Percentiles rank a stretch among this genome's conserved stretches.
phyloP scores from a whole-genome alignment of 1,140 invertebrate species.

The Lamellibrachia luymesi region DNA sequence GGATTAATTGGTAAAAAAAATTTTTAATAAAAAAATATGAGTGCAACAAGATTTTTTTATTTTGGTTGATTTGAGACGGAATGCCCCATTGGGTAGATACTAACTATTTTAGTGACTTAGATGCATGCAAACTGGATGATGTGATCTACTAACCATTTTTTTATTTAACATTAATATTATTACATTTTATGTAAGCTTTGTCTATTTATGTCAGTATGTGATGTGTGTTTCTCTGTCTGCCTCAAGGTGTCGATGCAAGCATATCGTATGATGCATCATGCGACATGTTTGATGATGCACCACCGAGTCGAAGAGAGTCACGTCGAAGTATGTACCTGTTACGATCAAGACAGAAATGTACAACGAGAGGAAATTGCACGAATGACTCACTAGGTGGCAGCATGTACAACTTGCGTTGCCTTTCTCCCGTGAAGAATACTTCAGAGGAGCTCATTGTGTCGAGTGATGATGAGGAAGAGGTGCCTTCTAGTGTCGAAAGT shows the following conservation, averaged over 20 bases:
- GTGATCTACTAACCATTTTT: too few relatives aligned
- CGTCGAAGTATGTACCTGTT: background rate
- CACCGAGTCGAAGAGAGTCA: background rate
- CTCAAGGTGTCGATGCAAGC: background rate
- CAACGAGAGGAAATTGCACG: background rate
- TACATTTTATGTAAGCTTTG: background rate
- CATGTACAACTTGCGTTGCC: background rate
- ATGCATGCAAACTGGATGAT: too few relatives aligned
- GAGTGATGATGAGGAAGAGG: background rate
- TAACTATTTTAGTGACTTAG: too few relatives aligned
- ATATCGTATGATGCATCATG: background rate
- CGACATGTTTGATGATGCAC: background rate
- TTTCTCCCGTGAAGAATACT: background rate
- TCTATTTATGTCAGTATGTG: background rate
- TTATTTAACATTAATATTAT: background rate
- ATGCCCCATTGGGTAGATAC: too few relatives aligned
- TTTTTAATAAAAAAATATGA: too few relatives aligned
- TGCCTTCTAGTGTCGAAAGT: background rate
- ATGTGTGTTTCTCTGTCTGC: background rate
- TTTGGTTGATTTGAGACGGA: too few relatives aligned
- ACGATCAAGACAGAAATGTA: background rate
- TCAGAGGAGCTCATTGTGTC: background rate
- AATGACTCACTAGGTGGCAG: background rate
- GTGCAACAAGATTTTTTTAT: too few relatives aligned
- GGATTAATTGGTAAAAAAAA: too few relatives aligned